Evolutionary conservation across 2,888 invertebrate genomes (phyloP), one percentile per base, ranked within the genome.

Genomic region (Mythimna vitellina): DNA sequence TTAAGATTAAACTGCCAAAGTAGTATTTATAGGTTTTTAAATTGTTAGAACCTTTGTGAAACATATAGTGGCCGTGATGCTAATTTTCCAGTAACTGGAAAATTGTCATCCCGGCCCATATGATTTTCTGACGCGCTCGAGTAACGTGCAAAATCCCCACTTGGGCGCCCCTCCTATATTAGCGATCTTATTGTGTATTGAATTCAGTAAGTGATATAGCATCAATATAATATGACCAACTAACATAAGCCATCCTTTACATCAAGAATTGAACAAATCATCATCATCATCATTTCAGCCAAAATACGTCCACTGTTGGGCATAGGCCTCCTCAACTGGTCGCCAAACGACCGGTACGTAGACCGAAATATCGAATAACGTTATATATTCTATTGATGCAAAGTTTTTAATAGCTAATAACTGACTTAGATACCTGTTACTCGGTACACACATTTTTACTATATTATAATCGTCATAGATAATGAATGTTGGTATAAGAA

Each of bases 1-100:
- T 32, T 17, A 22, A 62, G 20, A 29, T 10, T 1, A 7, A 42
- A n/a, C 32, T 70, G 64, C 32, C 74, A 20, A 78, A 68, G 42
- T 42, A 49, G 42, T 70, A 35, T 38, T 12, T 20, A 32, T 6
- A 29, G 29, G 8, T 57, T 53, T 53, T 29, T 1, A 49, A 58
- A 56, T 25, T 17, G 1, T 49, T 32, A 6, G 32, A 63, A 56
- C 49, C 54, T 57, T 32, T 57, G 22, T 54, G 3, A 49, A 49
- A 49, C 49, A 49, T 49, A 29, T 29, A 29, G 29, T 29, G 29
- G 29, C 29, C 29, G 29, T 2, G 3, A 29, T 29, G 29, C 29
- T 29, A 29, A 29, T 29, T 29, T 29, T 29, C 1, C 2, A 29
- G 1, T n/a, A n/a, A n/a, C n/a, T n/a, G n/a, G n/a, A n/a, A n/a